Evolutionary conservation across 2,113 vertebrate genomes (phyloP).

Genomic region (Spheniscus mendiculus): DNA sequence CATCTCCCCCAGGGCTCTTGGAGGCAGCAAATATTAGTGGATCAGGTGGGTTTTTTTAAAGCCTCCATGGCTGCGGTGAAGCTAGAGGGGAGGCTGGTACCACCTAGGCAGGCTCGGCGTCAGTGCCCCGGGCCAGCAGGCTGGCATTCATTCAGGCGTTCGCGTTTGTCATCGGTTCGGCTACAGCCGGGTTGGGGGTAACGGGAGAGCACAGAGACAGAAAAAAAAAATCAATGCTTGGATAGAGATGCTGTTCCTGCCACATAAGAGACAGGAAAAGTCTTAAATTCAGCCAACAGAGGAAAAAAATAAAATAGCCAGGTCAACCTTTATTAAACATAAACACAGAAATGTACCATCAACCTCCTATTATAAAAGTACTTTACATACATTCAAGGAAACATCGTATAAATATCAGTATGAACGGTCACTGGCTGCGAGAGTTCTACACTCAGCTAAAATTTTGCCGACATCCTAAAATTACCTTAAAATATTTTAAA

Average conservation of each 20-base stretch:
- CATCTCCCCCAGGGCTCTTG: not conserved
- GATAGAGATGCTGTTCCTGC: not conserved
- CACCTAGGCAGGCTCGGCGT: not conserved
- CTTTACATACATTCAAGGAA: slow-evolving; percentile 55
- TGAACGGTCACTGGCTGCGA: slow-evolving; percentile 39
- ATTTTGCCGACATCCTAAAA: not conserved
- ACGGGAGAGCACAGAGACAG: not conserved
- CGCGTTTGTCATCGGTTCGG: not conserved
- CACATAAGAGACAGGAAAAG: not conserved
- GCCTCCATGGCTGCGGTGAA: not conserved
- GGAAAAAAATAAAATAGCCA: slow-evolving; percentile 37
- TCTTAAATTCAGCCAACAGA: slow-evolving; percentile 20
- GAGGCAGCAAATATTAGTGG: not conserved
- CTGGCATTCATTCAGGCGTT: not conserved
- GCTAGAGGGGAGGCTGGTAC: not conserved
- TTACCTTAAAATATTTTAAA: not conserved
- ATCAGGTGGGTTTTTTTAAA: not conserved
- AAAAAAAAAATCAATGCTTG: not conserved
- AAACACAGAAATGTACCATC: slow-evolving; percentile 44
- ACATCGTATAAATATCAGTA: slow-evolving; percentile 43
- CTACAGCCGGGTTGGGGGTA: not conserved
- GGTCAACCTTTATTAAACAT: slow-evolving; percentile 42
- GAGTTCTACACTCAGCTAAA: not conserved
- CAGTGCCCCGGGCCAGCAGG: not conserved
- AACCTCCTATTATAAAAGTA: slow-evolving; percentile 44